Percentiles rank a stretch among this genome's conserved stretches.
Evolutionary conservation across 2,888 invertebrate species (phyloP).

Genomic region (Coelogynopora nodosa): DNA sequence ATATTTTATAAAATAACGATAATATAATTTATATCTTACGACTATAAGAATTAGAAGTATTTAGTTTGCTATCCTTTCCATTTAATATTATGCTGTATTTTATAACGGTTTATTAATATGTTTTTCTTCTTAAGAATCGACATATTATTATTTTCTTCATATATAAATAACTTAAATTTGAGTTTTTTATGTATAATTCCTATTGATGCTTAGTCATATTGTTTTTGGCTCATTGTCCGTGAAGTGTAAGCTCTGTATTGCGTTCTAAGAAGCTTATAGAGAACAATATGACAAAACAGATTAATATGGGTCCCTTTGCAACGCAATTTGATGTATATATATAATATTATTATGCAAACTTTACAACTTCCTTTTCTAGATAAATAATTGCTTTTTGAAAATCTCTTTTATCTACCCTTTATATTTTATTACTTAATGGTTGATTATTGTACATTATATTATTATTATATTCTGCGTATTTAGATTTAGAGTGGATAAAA

Average conservation of each 20-base stretch:
- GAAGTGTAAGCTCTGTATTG: neutral
- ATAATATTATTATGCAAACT: slow-evolving; percentile 14
- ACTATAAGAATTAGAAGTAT: too few relatives aligned
- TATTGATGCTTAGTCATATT: neutral
- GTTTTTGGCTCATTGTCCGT: slow-evolving; percentile 9
- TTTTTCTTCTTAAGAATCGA: neutral
- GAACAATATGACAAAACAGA: slow-evolving; percentile 2
- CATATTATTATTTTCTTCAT: neutral
- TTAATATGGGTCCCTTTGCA: neutral
- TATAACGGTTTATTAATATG: neutral
- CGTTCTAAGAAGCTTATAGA: neutral
- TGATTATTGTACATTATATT: neutral
- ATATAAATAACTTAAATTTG: neutral
- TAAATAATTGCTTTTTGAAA: slow-evolving; percentile 15
- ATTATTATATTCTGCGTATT: neutral
- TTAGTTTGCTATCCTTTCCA: too few relatives aligned
- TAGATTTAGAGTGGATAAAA: neutral
- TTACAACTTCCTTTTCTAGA: neutral
- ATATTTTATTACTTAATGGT: slow-evolving; percentile 17
- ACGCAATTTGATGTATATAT: neutral
- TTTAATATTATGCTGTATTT: neutral
- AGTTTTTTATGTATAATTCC: slow-evolving; percentile 12
- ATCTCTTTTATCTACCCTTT: neutral
- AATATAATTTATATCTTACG: too few relatives aligned
- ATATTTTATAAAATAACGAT: too few relatives aligned